Evolutionary conservation across 2,797 vertebrate genomes (phyloP).

Genomic region (Pipistrellus nathusii): DNA sequence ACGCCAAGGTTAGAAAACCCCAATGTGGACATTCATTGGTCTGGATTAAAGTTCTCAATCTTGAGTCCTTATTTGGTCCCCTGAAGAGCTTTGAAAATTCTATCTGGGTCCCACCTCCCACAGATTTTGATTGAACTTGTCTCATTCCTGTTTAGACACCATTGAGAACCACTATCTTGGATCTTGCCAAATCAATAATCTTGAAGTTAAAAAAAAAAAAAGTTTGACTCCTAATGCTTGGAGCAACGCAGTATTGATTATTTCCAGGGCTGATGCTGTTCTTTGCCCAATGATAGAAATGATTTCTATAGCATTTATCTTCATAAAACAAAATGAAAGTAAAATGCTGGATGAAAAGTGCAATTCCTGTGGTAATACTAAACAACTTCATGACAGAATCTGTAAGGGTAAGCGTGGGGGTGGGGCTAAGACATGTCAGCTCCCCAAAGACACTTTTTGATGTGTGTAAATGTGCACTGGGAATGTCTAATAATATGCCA

Average conservation of each 20-base stretch:
- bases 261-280: background rate
- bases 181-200: background rate
- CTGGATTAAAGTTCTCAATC: background rate
- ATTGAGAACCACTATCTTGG: background rate
- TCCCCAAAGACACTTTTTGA: background rate
- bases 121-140: background rate
- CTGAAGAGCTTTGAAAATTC: background rate
- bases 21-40: background rate
- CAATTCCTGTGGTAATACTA: background rate
- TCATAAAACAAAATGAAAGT: slow-evolving; percentile 12
- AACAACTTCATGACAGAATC: background rate
- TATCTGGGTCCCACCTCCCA: background rate
- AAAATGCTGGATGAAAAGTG: background rate
- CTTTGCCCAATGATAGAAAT: background rate
- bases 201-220: background rate
- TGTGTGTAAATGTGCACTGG: background rate
- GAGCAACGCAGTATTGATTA: background rate
- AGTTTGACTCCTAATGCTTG: background rate
- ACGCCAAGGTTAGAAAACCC: background rate
- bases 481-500: background rate
- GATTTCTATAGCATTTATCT: background rate
- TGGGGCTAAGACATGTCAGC: background rate
- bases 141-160: background rate
- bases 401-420: no score
- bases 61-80: background rate